Conservation (phyloP, 2,113 vertebrate genomes). For the Mormyrus iriodes region DNA sequence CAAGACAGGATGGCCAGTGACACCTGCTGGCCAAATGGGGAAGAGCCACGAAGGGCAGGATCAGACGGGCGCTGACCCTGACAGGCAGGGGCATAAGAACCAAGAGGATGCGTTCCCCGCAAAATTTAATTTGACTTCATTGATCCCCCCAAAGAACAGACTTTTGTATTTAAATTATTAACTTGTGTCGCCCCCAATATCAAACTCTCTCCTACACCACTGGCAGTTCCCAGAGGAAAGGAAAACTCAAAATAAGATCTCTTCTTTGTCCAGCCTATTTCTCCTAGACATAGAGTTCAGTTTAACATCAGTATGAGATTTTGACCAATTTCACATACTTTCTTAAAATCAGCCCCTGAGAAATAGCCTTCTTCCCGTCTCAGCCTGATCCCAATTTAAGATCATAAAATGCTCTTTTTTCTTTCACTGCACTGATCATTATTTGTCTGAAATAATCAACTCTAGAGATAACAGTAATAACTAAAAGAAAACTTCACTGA, state of each 20-base stretch:
- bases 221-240: neutral
- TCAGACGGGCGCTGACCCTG: too few species aligned
- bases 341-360: neutral
- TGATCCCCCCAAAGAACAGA: neutral
- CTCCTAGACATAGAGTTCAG: neutral
- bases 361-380: neutral
- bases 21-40: too few species aligned
- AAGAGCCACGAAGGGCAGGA: too few species aligned
- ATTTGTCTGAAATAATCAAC: neutral
- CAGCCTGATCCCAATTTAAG: neutral
- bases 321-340: neutral
- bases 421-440: neutral
- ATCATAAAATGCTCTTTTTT: neutral
- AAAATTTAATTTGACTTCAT: neutral
- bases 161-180: neutral
- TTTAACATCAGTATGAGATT: neutral
- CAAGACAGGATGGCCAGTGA: too few species aligned
- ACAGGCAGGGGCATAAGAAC: neutral
- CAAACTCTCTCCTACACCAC: neutral
- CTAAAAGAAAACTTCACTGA: neutral
- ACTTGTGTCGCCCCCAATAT: neutral
- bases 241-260: neutral
- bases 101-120: neutral
- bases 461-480: neutral
- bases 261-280: neutral